phyloP scores from a whole-genome alignment of 2,888 invertebrate species.

The Escarpia spicata region DNA sequence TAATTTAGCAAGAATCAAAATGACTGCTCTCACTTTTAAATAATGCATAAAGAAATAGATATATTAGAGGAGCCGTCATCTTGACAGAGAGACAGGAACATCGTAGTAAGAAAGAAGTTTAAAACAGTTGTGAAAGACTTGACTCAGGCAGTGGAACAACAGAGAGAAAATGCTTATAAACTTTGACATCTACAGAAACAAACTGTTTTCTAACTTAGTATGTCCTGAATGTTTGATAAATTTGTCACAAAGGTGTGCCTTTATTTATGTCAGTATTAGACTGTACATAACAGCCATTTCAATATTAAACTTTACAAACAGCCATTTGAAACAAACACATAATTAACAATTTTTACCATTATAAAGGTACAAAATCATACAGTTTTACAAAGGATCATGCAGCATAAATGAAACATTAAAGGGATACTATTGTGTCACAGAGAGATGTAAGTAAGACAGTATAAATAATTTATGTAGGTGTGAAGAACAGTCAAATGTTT shows the following conservation, averaged over 20 bases:
- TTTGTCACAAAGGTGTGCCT: not conserved
- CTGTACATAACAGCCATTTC: not conserved
- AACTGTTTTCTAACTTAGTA: not conserved
- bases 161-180: not conserved
- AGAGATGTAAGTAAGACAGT: not conserved
- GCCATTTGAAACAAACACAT: conserved; percentile 24
- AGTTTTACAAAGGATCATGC: not conserved
- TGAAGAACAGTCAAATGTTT: not conserved
- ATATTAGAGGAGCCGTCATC: conserved; percentile 13
- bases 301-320: not conserved
- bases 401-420: conserved; percentile 18
- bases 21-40: not conserved
- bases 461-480: conserved; percentile 5
- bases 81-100: conserved; percentile 17
- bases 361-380: conserved; percentile 17
- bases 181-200: not conserved
- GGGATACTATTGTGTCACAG: not conserved
- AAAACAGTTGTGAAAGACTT: conserved; percentile 1
- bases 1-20: not conserved
- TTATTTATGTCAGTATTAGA: too few relatives aligned
- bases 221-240: not conserved
- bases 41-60: not conserved
- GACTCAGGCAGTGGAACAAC: not conserved
- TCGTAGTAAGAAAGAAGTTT: not conserved
- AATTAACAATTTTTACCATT: conserved; percentile 17